Evolutionary conservation across 2,113 vertebrate genomes (phyloP).

Genomic region (Otus sunia): DNA sequence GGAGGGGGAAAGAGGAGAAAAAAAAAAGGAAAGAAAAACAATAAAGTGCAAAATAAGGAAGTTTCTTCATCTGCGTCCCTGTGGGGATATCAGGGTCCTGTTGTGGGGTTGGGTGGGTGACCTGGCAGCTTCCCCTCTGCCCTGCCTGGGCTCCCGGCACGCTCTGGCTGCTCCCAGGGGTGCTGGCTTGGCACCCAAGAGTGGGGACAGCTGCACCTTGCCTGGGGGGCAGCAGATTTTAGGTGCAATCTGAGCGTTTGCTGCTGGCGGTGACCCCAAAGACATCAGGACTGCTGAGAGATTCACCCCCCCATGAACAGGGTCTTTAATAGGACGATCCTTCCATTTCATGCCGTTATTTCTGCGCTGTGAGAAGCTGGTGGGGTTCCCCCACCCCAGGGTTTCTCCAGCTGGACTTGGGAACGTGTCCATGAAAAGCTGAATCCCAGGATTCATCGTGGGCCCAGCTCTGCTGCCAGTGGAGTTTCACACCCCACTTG

Average conservation of each 20-base stretch:
- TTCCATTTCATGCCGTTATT: fast-evolving
- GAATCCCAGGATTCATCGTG: fast-evolving
- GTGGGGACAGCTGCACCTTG: neutral
- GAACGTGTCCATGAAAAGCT: fast-evolving
- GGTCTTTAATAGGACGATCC: neutral
- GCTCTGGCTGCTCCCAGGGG: neutral
- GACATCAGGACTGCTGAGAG: fast-evolving
- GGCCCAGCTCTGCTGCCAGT: neutral
- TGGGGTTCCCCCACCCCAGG: neutral
- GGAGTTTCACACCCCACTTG: too few relatives aligned
- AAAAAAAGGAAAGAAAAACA: neutral
- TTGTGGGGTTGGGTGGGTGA: neutral
- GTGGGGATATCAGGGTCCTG: neutral
- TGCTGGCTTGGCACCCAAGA: neutral
- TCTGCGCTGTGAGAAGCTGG: neutral
- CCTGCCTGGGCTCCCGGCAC: fast-evolving
- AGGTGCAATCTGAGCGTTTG: fast-evolving
- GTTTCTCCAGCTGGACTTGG: neutral
- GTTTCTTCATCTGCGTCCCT: neutral
- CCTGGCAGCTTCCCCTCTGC: neutral
- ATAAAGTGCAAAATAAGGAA: neutral
- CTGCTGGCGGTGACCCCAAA: fast-evolving
- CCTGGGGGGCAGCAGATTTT: neutral
- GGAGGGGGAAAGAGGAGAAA: too few relatives aligned
- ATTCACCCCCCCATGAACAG: neutral